Percentiles rank a stretch among this genome's conserved stretches.
Conservation (phyloP, 2,113 vertebrate genomes). For the Mesitornis unicolor region DNA sequence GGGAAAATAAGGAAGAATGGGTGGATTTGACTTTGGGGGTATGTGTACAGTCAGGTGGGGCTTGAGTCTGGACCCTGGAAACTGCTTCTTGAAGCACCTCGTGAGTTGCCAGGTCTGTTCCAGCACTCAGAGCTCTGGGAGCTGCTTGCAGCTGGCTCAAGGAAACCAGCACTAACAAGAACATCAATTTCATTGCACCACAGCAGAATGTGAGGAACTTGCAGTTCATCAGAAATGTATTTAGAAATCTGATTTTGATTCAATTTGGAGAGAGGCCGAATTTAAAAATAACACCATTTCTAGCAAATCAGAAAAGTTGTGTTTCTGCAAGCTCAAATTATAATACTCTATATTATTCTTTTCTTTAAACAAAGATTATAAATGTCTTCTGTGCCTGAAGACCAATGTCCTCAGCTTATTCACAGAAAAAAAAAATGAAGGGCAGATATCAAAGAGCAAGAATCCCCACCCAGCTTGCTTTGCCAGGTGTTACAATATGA, state of each 20-base stretch:
- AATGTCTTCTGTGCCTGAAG: not conserved
- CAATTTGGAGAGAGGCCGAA: not conserved
- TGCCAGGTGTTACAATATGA: not conserved
- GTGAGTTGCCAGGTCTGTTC: not conserved
- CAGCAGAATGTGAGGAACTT: not conserved
- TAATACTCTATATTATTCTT: not conserved
- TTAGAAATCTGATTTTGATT: slow-evolving; percentile 11
- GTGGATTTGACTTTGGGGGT: not conserved
- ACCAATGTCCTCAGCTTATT: not conserved
- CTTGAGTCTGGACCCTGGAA: not conserved
- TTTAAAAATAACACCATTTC: not conserved
- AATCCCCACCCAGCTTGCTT: not conserved
- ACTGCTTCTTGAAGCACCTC: not conserved
- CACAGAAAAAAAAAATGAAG: not conserved
- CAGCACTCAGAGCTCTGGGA: not conserved
- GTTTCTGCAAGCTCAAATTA: not conserved
- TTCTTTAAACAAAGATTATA: not conserved
- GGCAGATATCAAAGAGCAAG: not conserved
- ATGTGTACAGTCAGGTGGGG: not conserved
- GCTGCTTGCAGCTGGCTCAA: not conserved
- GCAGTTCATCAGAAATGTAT: slow-evolving; percentile 2
- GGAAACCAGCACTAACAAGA: not conserved
- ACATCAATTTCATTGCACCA: not conserved
- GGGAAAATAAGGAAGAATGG: not conserved
- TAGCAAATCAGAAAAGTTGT: not conserved